Conservation (phyloP, 2,888 invertebrate species). For the Oxyteleia sp. region DNA sequence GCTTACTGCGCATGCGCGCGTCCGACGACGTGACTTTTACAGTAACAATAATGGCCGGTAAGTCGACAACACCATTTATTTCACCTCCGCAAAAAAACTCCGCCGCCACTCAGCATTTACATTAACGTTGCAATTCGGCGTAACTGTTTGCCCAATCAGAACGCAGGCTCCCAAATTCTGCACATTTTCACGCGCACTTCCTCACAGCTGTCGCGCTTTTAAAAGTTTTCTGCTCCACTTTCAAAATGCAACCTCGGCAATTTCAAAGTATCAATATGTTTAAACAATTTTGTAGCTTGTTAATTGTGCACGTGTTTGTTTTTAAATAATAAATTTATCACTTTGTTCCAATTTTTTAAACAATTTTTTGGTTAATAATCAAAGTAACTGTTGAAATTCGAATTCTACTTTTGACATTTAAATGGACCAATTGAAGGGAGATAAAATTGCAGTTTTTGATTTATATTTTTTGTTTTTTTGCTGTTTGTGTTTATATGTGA, state of each 20-base stretch:
- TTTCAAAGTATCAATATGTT: conserved; percentile 35
- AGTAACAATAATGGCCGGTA: conserved; percentile 87
- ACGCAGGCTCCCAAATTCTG: no score
- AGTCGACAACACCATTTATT: conserved; percentile 74
- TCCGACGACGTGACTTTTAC: conserved; percentile 85
- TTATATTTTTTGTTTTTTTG: no score
- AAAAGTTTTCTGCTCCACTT: conserved; percentile 44
- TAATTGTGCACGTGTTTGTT: no score
- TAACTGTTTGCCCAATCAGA: background rate
- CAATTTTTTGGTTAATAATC: no score
- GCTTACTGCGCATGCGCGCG: conserved; percentile 52
- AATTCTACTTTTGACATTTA: no score
- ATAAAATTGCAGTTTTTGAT: no score
- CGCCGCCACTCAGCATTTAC: conserved; percentile 9
- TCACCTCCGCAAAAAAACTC: background rate
- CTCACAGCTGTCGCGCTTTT: background rate
- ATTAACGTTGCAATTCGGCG: conserved; percentile 1
- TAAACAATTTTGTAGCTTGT: background rate
- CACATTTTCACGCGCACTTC: background rate
- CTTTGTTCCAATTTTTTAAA: no score
- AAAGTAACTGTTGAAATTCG: no score
- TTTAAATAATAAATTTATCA: no score
- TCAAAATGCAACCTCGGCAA: conserved; percentile 33
- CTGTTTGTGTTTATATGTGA: no score
- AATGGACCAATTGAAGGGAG: no score